phyloP scores from a whole-genome alignment of 1,140 invertebrate genomes.

The Vanessa atalanta region DNA sequence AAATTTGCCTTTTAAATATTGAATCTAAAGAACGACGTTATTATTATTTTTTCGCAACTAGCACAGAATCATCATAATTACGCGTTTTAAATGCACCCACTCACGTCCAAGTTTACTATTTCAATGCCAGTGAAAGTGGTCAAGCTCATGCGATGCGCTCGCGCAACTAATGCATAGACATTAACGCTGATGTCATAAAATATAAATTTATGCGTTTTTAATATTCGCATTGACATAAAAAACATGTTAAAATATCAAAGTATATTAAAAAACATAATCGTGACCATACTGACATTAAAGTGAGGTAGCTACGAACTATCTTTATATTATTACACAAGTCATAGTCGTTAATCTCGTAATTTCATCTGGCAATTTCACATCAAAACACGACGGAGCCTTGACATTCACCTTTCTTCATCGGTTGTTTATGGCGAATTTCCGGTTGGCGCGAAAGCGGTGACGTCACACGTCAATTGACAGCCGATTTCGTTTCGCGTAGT shows the following conservation, averaged over 20 bases:
- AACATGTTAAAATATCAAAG: constrained; percentile 3
- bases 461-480: constrained; percentile 51
- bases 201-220: constrained; percentile 27
- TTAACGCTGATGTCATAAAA: constrained; percentile 26
- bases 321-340: constrained; percentile 15
- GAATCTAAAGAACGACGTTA: neutral
- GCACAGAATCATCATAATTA: constrained; percentile 16
- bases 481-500: constrained; percentile 44
- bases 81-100: constrained; percentile 14
- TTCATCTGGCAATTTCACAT: constrained; percentile 36
- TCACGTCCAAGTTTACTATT: constrained; percentile 43
- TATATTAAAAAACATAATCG: constrained; percentile 4
- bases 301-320: neutral
- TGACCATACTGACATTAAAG: neutral
- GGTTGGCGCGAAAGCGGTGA: constrained; percentile 61
- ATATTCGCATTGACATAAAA: constrained; percentile 9
- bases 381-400: constrained; percentile 55
- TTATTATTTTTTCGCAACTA: constrained; percentile 3
- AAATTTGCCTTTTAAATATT: neutral
- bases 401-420: constrained; percentile 70
- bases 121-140: constrained; percentile 69
- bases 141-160: constrained; percentile 35
- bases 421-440: constrained; percentile 57
- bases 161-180: constrained; percentile 36
- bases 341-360: constrained; percentile 26